Evolutionary conservation across 2,113 vertebrate genomes (phyloP).

Genomic region (Phaethornis superciliosus): DNA sequence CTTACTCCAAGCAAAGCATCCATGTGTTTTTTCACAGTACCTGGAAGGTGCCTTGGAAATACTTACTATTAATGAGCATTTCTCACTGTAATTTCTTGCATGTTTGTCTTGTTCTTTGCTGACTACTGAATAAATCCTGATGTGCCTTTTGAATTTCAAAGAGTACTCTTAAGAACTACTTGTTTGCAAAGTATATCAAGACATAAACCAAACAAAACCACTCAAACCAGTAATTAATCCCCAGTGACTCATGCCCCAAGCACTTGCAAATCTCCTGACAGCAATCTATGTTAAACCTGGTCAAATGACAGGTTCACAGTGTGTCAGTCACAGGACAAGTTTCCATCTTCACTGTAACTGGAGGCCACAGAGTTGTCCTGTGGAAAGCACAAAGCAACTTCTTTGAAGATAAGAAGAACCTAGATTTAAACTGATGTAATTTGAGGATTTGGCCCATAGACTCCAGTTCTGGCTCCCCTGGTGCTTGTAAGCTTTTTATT

Average conservation of each 20-base stretch:
- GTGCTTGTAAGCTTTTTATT: conserved; percentile 65
- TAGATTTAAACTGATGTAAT: not conserved
- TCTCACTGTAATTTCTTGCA: not conserved
- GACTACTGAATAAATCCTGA: not conserved
- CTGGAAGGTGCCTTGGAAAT: conserved; percentile 23
- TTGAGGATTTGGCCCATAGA: conserved; percentile 51
- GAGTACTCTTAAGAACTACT: not conserved
- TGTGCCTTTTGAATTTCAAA: not conserved
- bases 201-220: not conserved
- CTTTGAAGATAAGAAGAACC: not conserved
- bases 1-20: not conserved
- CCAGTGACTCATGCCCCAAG: not conserved
- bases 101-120: not conserved
- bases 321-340: not conserved
- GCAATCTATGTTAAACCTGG: not conserved
- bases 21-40: not conserved
- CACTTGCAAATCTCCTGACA: not conserved
- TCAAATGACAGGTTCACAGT: not conserved
- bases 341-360: not conserved
- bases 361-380: not conserved
- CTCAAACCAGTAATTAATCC: not conserved
- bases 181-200: not conserved
- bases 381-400: not conserved
- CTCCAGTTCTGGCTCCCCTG: conserved; percentile 41
- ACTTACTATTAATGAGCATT: not conserved